Base-by-base conservation (phyloP, 2,888 invertebrate species). In the Meliscaeva auricollis region DNA sequence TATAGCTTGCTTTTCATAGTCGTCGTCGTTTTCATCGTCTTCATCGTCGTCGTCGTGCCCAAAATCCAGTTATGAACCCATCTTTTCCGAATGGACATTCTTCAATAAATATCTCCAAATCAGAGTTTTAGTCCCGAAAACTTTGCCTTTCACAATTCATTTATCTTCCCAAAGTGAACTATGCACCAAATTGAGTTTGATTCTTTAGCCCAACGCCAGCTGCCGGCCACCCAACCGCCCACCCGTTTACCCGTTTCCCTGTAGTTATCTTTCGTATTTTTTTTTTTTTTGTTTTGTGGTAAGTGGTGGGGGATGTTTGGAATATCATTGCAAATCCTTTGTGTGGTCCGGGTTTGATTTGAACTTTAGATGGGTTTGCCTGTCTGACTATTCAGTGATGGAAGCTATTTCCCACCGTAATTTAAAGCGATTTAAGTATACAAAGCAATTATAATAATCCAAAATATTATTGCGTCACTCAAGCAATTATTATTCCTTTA, bases 371-470 rank as follows among this genome's bases (percentile, higher is more conserved):
- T 32, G 41, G 58, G 38, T 60, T 22, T 60, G 8, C 3, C n/a
- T 26, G 20, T 15, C 17, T 11, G 32, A 0, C 22, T 9, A 26
- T 35, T 62, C 17, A n/a, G n/a, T n/a, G 44, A 46, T 46, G 44
- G 54, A 54, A 30, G 30, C 54, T 9, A 41, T n/a, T 1, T 64
- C 30, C 64, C 64, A 46, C 11, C 30, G 70, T 70, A 79, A 70
- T 84, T 75, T 79, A 56, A 84, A 84, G 75, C 75, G 83, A 70
- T 84, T 79, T 74, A 84, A 70, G 70, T 79, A 79, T 79, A 56
- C 79, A 69, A 84, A 84, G 83, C 79, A 84, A 79, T 84, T 84
- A 84, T 79, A 64, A 52, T 79, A 84, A 84, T 84, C 79, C 73
- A 22, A 84, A 79, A 79, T 84, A 84, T 84, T 79, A 70, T 84